Evolutionary conservation across 2,888 invertebrate genomes (phyloP).

Genomic region (Periphyllus acericola): DNA sequence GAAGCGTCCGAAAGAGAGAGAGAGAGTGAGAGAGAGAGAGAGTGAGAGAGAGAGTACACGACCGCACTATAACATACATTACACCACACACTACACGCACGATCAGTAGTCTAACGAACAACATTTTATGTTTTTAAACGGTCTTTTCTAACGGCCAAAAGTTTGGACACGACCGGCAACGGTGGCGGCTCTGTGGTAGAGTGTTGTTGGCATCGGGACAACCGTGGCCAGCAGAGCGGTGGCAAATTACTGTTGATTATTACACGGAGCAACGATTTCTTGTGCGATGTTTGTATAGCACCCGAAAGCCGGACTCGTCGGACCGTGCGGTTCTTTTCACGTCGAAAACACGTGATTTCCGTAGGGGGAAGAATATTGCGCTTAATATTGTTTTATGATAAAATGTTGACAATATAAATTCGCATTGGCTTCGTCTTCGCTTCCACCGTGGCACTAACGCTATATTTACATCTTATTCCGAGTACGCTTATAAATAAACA

Average conservation of each 20-base stretch:
- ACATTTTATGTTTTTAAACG: constrained; percentile 2
- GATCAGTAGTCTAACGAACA: not conserved
- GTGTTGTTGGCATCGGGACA: constrained; percentile 9
- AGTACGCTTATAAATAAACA: not conserved
- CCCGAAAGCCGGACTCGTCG: not conserved
- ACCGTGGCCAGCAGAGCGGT: not conserved
- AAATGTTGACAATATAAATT: no score
- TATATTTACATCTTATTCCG: not conserved
- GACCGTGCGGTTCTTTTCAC: not conserved
- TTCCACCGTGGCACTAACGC: no score
- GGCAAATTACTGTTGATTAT: constrained; percentile 8
- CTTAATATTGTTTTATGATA: no score
- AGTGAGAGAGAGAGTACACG: not conserved
- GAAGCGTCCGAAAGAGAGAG: no score
- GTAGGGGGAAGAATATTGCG: no score
- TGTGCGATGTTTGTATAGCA: constrained; percentile 7
- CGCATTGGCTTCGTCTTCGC: no score
- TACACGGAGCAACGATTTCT: not conserved
- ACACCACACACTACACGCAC: not conserved
- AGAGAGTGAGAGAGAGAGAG: no score
- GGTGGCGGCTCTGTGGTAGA: not conserved
- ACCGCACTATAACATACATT: no score
- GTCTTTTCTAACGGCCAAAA: not conserved
- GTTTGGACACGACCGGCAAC: not conserved
- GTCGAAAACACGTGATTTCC: not conserved